Evolutionary conservation across 1,140 invertebrate species (phyloP), one percentile per base, ranked within the genome.

Genomic region (Sarcophaga peregrina): DNA sequence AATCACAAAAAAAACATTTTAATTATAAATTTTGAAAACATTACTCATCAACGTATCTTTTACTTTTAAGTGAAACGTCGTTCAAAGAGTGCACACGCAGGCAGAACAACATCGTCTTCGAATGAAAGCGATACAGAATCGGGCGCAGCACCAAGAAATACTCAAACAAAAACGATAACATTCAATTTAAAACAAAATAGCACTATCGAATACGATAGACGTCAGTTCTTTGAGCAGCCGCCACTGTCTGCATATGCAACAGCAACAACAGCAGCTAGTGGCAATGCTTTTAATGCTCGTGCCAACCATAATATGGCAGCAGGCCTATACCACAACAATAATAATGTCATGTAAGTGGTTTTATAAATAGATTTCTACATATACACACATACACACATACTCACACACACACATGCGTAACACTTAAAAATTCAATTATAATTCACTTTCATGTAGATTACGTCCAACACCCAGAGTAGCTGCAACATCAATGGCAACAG

Each of bases 171-270:
- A 83, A 87, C 88, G 83, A 84, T 90, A 84, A 89, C 88, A 84
- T 89, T 90, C 85, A 90, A 90, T 84, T 86, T 89, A 83, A 90
- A 88, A 84, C 88, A 90, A 85, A 89, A 90, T 85, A 88, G 87
- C 81, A 89, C 88, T 84, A 88, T 89, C 58, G 88, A 89, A 84
- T 90, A 89, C 84, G 87, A 90, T 85, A 84, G 88, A 10, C 86
- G 87, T 48, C 88, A 90, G 85, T 90, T 89, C 85, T 88, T 90
- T 76, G 85, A 88, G 17, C 87, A 90, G 83, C 85, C 88, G 54
- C 75, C 85, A 80, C 86, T 86, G 75, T 86, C 85, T 68, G 10
- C 58, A 68, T 15, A 17, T 20, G 20, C 58, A 68, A 68, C 58
- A 62, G 8, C 58, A 17, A 68, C 58, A 68, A n/a, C n/a, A n/a